Evolutionary conservation across 2,113 vertebrate genomes (phyloP).

Genomic region (Eretmochelys imbricata): DNA sequence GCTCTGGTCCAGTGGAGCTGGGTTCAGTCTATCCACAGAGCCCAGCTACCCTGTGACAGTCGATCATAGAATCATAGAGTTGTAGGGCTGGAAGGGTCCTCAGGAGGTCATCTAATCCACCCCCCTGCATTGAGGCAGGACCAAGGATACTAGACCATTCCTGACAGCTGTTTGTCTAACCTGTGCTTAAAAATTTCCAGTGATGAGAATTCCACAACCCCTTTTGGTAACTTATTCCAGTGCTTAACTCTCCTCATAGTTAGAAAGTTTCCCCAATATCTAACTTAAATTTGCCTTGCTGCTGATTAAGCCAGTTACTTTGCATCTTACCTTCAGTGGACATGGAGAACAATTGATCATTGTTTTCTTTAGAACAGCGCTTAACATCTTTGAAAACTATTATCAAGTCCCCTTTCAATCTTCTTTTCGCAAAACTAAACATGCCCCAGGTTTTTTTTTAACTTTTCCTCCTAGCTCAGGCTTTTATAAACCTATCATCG

Average conservation of each 20-base stretch:
- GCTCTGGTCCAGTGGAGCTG: neutral
- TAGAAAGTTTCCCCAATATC: neutral
- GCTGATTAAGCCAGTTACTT: neutral
- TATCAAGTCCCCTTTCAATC: neutral
- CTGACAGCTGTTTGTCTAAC: neutral
- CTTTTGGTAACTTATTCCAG: neutral
- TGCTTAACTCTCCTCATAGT: neutral
- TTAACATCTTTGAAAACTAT: neutral
- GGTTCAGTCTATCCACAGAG: neutral
- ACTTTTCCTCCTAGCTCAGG: neutral
- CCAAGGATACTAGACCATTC: neutral
- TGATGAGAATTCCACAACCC: neutral
- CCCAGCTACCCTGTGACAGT: neutral
- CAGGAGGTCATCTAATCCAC: neutral
- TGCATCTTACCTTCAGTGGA: neutral
- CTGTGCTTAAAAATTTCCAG: neutral
- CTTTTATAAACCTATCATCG: neutral
- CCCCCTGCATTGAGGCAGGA: neutral
- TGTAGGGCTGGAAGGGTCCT: neutral
- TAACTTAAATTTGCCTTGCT: neutral
- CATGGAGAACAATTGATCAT: neutral
- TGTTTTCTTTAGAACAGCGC: neutral
- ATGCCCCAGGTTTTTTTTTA: neutral
- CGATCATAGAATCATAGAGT: neutral
- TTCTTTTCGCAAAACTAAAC: neutral